Evolutionary conservation across 2,113 vertebrate genomes (phyloP).

Genomic region (Montifringilla adamsi): DNA sequence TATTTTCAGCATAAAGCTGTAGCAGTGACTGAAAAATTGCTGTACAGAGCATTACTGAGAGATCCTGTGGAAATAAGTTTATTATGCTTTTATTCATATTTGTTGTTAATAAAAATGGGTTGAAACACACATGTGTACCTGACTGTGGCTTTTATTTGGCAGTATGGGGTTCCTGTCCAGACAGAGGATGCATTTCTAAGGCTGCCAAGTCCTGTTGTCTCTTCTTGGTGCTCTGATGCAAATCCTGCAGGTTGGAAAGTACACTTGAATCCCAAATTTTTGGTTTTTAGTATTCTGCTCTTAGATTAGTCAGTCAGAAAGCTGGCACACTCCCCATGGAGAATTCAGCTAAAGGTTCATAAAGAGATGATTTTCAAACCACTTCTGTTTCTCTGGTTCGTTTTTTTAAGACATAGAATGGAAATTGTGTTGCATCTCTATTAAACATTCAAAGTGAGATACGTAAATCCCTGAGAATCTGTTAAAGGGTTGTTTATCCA

Average conservation of each 20-base stretch:
- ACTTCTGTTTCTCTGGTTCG: not conserved
- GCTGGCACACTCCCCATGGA: not conserved
- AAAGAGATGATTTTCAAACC: not conserved
- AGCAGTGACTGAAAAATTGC: not conserved
- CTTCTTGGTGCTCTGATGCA: slow-evolving; percentile 79
- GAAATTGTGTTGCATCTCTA: not conserved
- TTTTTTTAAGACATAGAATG: not conserved
- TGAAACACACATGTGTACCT: not conserved
- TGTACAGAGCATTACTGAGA: not conserved
- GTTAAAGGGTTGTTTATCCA: not conserved
- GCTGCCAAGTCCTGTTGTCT: slow-evolving; percentile 79
- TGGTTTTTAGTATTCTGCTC: not conserved
- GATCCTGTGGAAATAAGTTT: not conserved
- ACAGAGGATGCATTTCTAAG: slow-evolving; percentile 69
- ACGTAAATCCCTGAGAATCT: not conserved
- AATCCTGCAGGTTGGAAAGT: slow-evolving; percentile 84
- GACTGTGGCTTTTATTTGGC: slow-evolving; percentile 28
- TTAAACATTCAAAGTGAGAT: not conserved
- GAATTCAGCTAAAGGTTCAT: not conserved
- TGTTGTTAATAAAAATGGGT: not conserved
- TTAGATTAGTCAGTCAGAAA: not conserved
- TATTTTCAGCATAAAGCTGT: not conserved
- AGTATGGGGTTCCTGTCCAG: slow-evolving; percentile 82
- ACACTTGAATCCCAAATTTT: not conserved
- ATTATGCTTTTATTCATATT: not conserved